These are phyloP conservation scores for Nothocercus nigrocapillus DNA, from an alignment of 2,113 vertebrate genomes.

Conservation along the genomic window DNA sequence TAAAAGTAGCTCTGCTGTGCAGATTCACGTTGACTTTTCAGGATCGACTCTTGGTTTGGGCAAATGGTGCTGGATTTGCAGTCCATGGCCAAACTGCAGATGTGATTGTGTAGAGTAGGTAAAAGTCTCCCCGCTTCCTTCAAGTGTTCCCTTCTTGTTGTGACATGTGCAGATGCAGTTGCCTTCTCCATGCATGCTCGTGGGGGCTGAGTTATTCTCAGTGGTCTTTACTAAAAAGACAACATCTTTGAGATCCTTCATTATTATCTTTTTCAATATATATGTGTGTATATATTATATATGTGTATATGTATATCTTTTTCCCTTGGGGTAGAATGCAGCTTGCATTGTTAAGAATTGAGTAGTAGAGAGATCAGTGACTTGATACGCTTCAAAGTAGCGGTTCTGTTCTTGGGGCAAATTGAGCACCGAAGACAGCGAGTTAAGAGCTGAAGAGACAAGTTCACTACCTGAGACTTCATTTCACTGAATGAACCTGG, in stretches of 20 bases:
- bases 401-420: neutral
- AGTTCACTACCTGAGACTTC: neutral
- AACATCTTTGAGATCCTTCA: neutral
- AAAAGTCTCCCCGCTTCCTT: neutral
- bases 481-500: neutral
- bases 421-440: neutral
- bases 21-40: neutral
- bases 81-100: neutral
- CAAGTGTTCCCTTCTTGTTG: neutral
- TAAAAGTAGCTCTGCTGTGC: neutral
- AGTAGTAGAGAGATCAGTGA: neutral
- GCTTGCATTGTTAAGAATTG: neutral
- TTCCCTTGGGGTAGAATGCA: neutral
- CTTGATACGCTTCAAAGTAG: neutral
- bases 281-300: too few species aligned
- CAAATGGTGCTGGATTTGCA: neutral
- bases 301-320: neutral
- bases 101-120: neutral
- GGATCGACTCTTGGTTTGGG: neutral
- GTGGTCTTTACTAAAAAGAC: neutral
- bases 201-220: neutral
- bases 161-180: neutral
- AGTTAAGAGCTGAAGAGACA: neutral
- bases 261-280: neutral
- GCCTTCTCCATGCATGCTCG: rapidly evolving